Evolutionary conservation across 2,888 invertebrate species (phyloP).

Genomic region (Agrypnus murinus): DNA sequence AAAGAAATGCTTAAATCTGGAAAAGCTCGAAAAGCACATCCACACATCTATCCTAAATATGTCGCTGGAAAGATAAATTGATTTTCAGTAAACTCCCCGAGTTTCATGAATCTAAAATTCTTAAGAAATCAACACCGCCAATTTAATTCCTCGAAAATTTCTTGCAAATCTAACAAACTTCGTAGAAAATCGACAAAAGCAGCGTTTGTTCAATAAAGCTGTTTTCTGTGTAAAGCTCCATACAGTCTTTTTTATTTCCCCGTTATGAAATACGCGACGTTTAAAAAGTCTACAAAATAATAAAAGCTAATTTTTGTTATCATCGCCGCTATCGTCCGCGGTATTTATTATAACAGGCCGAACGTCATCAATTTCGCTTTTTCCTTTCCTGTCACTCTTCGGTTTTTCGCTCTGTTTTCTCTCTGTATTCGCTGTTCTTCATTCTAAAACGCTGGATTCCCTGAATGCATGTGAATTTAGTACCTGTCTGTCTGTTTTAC

Average conservation of each 20-base stretch:
- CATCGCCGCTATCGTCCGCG: constrained; percentile 35
- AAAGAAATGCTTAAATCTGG: too few species aligned
- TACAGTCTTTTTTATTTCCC: too few species aligned
- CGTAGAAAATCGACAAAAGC: not conserved
- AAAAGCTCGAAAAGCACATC: not conserved
- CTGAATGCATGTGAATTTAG: constrained; percentile 44
- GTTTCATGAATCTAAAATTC: not conserved
- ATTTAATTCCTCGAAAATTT: constrained; percentile 13
- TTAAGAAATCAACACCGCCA: not conserved
- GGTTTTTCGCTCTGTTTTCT: constrained; percentile 32
- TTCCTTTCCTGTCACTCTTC: constrained; percentile 42
- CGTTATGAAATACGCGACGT: not conserved
- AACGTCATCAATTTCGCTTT: constrained; percentile 43
- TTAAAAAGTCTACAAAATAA: constrained; percentile 36
- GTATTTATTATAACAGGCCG: constrained; percentile 42
- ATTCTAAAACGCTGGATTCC: constrained; percentile 36
- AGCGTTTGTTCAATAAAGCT: constrained; percentile 21
- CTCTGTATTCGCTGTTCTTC: constrained; percentile 27
- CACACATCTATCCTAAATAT: not conserved
- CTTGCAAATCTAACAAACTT: constrained; percentile 12
- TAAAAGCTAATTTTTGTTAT: constrained; percentile 45
- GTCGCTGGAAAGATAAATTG: not conserved
- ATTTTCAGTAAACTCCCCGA: not conserved
- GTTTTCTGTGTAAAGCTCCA: not conserved
- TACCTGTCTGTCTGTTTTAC: constrained; percentile 46